Evolutionary conservation across 2,113 vertebrate species (phyloP).

Genomic region (Telmatochromis brichardi): DNA sequence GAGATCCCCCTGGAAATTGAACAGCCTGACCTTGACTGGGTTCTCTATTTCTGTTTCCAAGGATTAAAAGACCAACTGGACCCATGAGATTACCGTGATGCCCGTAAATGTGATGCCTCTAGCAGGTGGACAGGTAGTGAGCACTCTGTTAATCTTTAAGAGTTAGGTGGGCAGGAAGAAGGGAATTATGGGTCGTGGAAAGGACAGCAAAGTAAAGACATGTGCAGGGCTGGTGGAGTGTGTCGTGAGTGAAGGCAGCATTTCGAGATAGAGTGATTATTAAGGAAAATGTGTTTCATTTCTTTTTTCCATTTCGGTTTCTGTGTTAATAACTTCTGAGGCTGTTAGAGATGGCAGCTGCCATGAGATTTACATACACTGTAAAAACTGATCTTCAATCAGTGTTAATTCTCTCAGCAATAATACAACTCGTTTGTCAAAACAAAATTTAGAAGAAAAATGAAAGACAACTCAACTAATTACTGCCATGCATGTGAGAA

Average conservation of each 20-base stretch:
- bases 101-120: constrained; percentile 63
- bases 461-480: neutral
- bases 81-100: constrained; percentile 44
- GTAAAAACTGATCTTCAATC: neutral
- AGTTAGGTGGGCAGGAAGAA: constrained; percentile 61
- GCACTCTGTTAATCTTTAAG: constrained; percentile 64
- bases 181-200: constrained; percentile 63
- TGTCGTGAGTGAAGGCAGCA: neutral
- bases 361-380: neutral
- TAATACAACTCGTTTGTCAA: neutral
- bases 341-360: neutral
- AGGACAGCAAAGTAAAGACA: constrained; percentile 43
- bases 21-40: constrained; percentile 27
- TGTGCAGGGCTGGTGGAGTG: neutral
- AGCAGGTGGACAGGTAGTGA: constrained; percentile 70
- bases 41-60: constrained; percentile 37
- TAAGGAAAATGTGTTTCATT: neutral
- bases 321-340: neutral
- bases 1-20: constrained; percentile 33
- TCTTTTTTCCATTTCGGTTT: neutral
- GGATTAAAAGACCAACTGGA: constrained; percentile 62
- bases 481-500: neutral
- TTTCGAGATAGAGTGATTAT: neutral
- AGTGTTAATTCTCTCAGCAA: neutral
- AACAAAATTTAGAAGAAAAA: neutral